Evolutionary conservation across 2,113 vertebrate genomes (phyloP), one percentile per base, ranked within the genome.

Genomic region (Podarcis cretensis): DNA sequence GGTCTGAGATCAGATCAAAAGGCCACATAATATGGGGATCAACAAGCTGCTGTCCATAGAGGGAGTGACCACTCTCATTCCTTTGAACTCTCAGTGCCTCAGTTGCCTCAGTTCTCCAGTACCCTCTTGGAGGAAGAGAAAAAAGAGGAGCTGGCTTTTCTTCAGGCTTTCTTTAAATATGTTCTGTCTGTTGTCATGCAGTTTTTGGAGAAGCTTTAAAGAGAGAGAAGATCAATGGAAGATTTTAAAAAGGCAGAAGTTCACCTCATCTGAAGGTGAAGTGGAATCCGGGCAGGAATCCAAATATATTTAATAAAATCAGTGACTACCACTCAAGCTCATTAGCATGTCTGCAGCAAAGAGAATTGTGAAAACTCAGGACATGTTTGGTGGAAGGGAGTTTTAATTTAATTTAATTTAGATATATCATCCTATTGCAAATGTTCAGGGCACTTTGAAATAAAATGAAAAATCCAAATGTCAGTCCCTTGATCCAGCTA

Each of bases 251-350:
- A 83, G 80, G 43, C 89, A 88, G 94, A 93, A 95, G 86, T 94
- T 93, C 91, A 95, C 89, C 91, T 94, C 91, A 87, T 95, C 91
- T 94, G 95, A 96, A 97, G 95, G 96, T 96, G 94, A 97, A 95
- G 89, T 94, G 93, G 92, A 96, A 96, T 95, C 95, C 93, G 91
- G 96, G 96, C 91, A 91, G 93, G 81, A 84, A 91, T 96, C 95
- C 96, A 97, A 96, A 96, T 95, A 91, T 87, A 90, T 94, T 96
- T 92, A 94, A 94, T 93, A 93, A 96, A 96, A 95, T 93, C 93
- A 94, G 90, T 94, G 92, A 94, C 94, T 87, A 91, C 84, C 93
- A 74, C 93, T 92, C 93, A 92, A 95, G 92, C 95, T 95, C 93
- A 94, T 96, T 92, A 95, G 83, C 90, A 90, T 32, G 71, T 82